Conservation (phyloP, 2,797 vertebrate genomes). For the Esox masquinongy region DNA sequence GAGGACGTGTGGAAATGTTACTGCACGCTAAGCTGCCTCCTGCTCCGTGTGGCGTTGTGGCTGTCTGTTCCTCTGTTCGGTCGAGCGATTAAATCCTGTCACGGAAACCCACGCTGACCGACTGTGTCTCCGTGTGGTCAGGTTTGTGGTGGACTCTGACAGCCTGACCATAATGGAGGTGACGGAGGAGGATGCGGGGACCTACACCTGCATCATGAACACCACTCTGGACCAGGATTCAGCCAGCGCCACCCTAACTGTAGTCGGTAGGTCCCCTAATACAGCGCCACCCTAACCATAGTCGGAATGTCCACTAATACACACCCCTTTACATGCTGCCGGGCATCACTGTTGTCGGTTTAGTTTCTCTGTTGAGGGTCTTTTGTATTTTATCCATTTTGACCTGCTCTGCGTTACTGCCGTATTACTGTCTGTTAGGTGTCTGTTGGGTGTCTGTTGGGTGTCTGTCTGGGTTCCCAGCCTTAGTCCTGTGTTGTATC, state of each 20-base stretch:
- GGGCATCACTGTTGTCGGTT: too few species aligned
- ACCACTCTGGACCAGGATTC: conserved; percentile 92
- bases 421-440: too few species aligned
- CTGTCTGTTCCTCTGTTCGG: too few species aligned
- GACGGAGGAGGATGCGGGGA: conserved; percentile 86
- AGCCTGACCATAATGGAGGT: conserved; percentile 87
- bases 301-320: not conserved
- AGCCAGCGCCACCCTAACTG: conserved; percentile 89
- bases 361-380: too few species aligned
- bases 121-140: conserved; percentile 52
- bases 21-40: too few species aligned
- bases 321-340: not conserved
- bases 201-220: conserved; percentile 92
- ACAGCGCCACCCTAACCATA: not conserved
- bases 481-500: conserved; percentile 39
- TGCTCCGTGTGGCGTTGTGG: too few species aligned
- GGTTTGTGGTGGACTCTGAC: conserved; percentile 83
- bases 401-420: too few species aligned
- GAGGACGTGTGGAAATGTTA: too few species aligned
- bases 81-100: too few species aligned
- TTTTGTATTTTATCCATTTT: too few species aligned
- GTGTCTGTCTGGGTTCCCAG: conserved; percentile 20
- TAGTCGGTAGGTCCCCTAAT: conserved; percentile 85
- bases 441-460: too few species aligned
- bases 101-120: not conserved